Evolutionary conservation across 2,797 vertebrate genomes (phyloP), one percentile per base, ranked within the genome.

Genomic region (Neosalanx taihuensis): DNA sequence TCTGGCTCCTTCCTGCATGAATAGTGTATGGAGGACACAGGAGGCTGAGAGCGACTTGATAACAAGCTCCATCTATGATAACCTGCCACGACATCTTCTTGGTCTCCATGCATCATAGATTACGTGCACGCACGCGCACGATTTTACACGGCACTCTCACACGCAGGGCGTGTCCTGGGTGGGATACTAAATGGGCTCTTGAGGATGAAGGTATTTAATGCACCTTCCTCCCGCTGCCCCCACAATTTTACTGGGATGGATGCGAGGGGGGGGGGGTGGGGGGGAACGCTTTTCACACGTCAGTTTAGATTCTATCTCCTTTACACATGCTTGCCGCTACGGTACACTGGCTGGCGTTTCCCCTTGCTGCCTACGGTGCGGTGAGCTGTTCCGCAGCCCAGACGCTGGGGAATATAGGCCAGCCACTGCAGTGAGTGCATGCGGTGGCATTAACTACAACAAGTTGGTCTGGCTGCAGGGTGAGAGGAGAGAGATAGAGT

Each of bases 41-140:
- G 4, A n/a, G 15, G 6, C 51, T n/a, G 51, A 17, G 51, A 56
- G 6, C 1, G 51, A n/a, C n/a, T 56, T 56, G 51, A 56, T 56
- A n/a, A 56, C 51, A n/a, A 17, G 51, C 51, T 17, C 75, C 81
- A 78, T 76, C 58, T 59, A 77, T 49, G 57, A 83, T 2, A 12
- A 67, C 72, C 77, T 79, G 69, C 49, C 18, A 65, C 83, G 82
- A 80, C 77, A 78, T 75, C 72, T 79, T 78, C 80, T 76, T 76
- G 72, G 75, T 72, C 68, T 72, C 77, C 80, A 76, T 80, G 69
- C 78, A 76, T 79, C 79, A 60, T 60, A 20, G 20, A 60, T 23
- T 29, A 79, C 80, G 71, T 29, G n/a, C 46, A 74, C 23, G 23
- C 67, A 33, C 71, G 23, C 59, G 29, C 69, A 63, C 57, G 56